Evolutionary conservation across 2,113 vertebrate species (phyloP).

Genomic region (Sceloporus undulatus): DNA sequence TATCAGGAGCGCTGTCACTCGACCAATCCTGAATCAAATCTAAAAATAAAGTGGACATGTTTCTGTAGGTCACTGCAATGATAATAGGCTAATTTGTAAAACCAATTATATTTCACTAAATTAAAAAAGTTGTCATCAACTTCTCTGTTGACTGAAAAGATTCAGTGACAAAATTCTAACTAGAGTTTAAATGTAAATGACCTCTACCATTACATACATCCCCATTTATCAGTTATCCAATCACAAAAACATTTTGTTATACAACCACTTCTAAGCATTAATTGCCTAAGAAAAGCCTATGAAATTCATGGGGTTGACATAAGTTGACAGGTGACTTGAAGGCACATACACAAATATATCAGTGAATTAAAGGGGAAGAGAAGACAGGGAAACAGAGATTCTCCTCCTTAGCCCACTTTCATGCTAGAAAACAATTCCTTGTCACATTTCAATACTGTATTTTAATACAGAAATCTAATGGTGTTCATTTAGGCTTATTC

Average conservation of each 20-base stretch:
- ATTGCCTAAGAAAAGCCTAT: no score
- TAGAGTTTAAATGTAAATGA: neutral
- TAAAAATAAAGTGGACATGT: slow-evolving; percentile 61
- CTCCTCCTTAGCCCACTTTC: neutral
- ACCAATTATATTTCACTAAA: neutral
- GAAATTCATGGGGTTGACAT: no score
- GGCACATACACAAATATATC: no score
- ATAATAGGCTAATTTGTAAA: neutral
- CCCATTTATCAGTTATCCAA: no score
- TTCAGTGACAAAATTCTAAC: neutral
- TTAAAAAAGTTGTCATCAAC: neutral
- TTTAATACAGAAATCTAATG: neutral
- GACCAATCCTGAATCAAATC: slow-evolving; percentile 99
- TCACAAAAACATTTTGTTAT: neutral
- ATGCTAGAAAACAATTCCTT: neutral
- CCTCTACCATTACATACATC: neutral
- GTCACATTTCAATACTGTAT: neutral
- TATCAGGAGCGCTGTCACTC: slow-evolving; percentile 94
- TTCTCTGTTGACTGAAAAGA: neutral
- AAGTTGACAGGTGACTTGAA: no score
- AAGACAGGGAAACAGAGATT: neutral
- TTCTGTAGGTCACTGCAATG: no score
- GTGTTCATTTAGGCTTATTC: neutral
- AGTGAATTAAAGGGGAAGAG: neutral
- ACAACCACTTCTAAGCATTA: neutral